phyloP scores from a whole-genome alignment of 2,797 vertebrate species.

The Melopsittacus undulatus region DNA sequence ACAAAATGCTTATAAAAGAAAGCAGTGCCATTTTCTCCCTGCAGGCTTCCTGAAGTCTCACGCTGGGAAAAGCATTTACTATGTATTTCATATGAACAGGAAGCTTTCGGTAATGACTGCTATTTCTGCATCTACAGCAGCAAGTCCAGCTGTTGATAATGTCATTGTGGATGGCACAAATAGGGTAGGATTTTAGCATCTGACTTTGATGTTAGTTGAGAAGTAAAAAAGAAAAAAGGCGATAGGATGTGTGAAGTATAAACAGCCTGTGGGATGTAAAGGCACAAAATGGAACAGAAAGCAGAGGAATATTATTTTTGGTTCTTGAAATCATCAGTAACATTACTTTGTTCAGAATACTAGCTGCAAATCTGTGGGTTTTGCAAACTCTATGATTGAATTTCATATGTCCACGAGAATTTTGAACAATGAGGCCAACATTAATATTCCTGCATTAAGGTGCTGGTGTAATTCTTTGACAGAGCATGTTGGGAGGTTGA shows the following conservation, averaged over 20 bases:
- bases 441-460: background rate
- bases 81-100: background rate
- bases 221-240: background rate
- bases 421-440: background rate
- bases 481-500: background rate
- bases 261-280: background rate
- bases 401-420: background rate
- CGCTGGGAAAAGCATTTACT: slow-evolving; percentile 20
- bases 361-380: background rate
- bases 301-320: background rate
- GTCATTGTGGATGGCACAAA: background rate
- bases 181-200: background rate
- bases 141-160: background rate
- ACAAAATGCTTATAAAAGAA: slow-evolving; percentile 4
- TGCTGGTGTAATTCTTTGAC: background rate
- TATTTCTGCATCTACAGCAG: background rate
- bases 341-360: background rate
- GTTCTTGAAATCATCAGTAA: background rate
- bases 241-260: background rate
- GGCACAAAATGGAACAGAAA: background rate
- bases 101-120: slow-evolving; percentile 6
- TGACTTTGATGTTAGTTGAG: background rate
- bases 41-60: slow-evolving; percentile 9
- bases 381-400: background rate
- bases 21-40: slow-evolving; percentile 12